A percentile compares a stretch with the other conserved stretches of the same genome.
phyloP scores from a whole-genome alignment of 1,140 invertebrate genomes.

The Sycobia sp. region DNA sequence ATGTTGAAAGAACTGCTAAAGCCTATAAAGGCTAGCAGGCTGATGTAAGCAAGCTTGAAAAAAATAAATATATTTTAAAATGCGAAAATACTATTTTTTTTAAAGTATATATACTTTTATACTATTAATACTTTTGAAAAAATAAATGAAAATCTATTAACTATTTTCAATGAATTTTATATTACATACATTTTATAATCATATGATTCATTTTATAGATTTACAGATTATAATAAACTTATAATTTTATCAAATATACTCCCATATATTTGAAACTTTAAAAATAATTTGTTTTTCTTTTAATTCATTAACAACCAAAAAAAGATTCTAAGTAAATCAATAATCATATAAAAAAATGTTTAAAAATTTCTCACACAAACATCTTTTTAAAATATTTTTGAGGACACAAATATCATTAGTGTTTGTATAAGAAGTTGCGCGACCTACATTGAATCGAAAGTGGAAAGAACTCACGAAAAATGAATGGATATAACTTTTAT shows the following conservation, averaged over 20 bases:
- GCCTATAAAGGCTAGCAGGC: constrained; percentile 46
- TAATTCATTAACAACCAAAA: not conserved
- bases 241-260: not conserved
- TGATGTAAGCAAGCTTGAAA: constrained; percentile 49
- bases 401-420: constrained; percentile 10
- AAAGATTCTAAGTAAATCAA: not conserved
- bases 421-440: not conserved
- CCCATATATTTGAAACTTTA: not conserved
- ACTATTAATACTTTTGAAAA: not conserved
- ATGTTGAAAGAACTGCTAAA: constrained; percentile 43
- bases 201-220: too few species aligned
- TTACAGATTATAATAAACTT: not conserved
- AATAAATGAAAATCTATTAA: too few species aligned
- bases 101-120: not conserved
- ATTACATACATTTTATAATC: not conserved
- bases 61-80: constrained; percentile 8
- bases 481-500: not conserved
- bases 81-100: not conserved
- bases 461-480: constrained; percentile 29
- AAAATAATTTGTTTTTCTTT: not conserved
- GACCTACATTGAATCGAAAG: constrained; percentile 28
- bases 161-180: not conserved
- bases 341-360: not conserved
- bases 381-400: not conserved
- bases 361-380: constrained; percentile 13